Evolutionary conservation across 1,140 invertebrate genomes (phyloP), one percentile per base, ranked within the genome.

Genomic region (Neomicropteryx cornuta): DNA sequence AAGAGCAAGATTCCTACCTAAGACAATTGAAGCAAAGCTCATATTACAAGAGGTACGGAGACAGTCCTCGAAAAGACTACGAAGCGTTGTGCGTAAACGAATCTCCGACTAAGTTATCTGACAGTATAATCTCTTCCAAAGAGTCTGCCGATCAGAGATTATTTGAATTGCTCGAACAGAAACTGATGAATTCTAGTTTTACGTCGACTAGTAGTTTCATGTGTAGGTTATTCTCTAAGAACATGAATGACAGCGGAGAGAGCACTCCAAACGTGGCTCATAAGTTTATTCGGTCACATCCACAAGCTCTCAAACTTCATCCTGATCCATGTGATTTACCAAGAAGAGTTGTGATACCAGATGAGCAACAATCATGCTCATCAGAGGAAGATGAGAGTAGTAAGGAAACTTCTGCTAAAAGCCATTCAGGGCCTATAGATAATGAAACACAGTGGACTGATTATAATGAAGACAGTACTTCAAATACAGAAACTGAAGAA

Each of bases 81-180:
- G n/a, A n/a, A n/a, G n/a, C n/a, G n/a, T n/a, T n/a, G n/a, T n/a
- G n/a, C n/a, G n/a, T n/a, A n/a, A n/a, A n/a, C n/a, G n/a, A n/a
- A n/a, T n/a, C n/a, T n/a, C n/a, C n/a, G n/a, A n/a, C n/a, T n/a
- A n/a, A n/a, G n/a, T n/a, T n/a, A n/a, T n/a, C n/a, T n/a, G n/a
- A n/a, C n/a, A n/a, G n/a, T n/a, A n/a, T n/a, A n/a, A n/a, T n/a
- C n/a, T n/a, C n/a, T n/a, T n/a, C n/a, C 16, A 68, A 55, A 48
- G 76, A 78, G 57, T 40, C 57, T 5, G 72, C 72, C 14, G 77
- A 79, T 50, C 62, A 79, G 45, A 68, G 71, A 39, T 71, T 81
- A 48, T 85, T 85, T 68, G 81, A 85, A 53, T 47, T 77, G 2
- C 57, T 84, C 36, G 82, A 85, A 57, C 72, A 78, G 49, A 77